These are phyloP conservation scores for Leptosomus discolor DNA, from an alignment of 2,113 vertebrate genomes.

Conservation along the genomic window DNA sequence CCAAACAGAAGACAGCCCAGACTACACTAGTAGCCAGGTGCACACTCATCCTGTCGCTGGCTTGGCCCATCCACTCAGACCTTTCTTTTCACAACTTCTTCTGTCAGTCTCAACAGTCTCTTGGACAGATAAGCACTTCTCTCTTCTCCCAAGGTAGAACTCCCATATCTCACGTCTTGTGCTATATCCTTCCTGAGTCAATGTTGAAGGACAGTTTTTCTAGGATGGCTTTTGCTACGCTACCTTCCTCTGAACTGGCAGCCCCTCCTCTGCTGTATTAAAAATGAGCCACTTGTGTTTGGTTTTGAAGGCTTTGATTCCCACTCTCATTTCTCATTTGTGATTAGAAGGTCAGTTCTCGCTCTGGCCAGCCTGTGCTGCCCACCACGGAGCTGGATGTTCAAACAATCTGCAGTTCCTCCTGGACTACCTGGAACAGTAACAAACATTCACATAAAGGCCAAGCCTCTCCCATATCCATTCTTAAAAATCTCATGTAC, in stretches of 20 bases:
- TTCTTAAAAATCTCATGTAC: not conserved
- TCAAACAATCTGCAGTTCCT: not conserved
- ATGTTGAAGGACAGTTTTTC: not conserved
- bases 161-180: not conserved
- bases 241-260: not conserved
- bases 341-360: not conserved
- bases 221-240: not conserved
- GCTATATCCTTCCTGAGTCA: too few relatives aligned
- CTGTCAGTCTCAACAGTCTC: not conserved
- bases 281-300: not conserved
- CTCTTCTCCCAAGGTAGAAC: not conserved
- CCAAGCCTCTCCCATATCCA: not conserved
- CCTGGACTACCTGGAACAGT: not conserved
- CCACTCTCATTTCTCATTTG: not conserved
- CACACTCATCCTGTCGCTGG: not conserved
- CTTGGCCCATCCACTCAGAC: not conserved
- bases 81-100: not conserved
- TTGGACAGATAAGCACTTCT: not conserved
- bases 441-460: not conserved
- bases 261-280: not conserved
- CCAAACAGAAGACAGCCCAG: not conserved
- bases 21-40: not conserved
- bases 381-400: rapidly evolving
- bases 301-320: not conserved
- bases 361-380: not conserved